Percentiles rank a stretch among this genome's conserved stretches.
Evolutionary conservation across 1,140 invertebrate genomes (phyloP).

Genomic region (Arctopsyche grandis): DNA sequence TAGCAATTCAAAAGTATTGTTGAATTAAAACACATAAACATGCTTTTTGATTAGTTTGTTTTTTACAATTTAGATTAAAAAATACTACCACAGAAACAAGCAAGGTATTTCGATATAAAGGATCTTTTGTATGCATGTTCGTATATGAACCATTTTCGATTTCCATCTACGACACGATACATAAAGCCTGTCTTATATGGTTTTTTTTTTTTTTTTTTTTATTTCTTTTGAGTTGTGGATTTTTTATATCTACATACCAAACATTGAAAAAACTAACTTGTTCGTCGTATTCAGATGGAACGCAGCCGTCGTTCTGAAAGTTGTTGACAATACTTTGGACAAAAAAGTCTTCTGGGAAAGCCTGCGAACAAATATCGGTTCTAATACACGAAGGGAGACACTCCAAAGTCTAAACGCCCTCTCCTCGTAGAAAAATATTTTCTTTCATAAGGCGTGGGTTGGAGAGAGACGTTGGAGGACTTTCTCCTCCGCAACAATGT

Average conservation of each 20-base stretch:
- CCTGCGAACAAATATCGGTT: slow-evolving; percentile 53
- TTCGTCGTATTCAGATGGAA: slow-evolving; percentile 42
- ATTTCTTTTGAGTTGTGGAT: no score
- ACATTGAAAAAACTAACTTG: slow-evolving; percentile 50
- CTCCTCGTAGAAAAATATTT: slow-evolving; percentile 21
- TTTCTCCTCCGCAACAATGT: slow-evolving; percentile 8
- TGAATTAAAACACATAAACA: no score
- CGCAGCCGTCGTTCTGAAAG: slow-evolving; percentile 49
- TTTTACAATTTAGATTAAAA: no score
- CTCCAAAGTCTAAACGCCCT: slow-evolving; percentile 56
- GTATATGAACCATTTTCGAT: no score
- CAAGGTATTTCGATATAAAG: no score
- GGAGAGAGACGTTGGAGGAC: neutral
- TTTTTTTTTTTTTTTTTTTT: no score
- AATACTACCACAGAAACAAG: no score
- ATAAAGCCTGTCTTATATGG: no score
- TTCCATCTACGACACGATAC: no score
- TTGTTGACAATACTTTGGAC: slow-evolving; percentile 52
- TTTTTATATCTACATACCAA: neutral
- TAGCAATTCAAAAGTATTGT: no score
- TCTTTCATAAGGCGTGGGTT: neutral
- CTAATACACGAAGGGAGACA: slow-evolving; percentile 44
- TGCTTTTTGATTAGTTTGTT: no score
- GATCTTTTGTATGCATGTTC: no score
- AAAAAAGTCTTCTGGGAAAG: slow-evolving; percentile 52